These are phyloP conservation scores for Zapornia atra DNA, from an alignment of 2,113 vertebrate species.

Conservation along the genomic window DNA sequence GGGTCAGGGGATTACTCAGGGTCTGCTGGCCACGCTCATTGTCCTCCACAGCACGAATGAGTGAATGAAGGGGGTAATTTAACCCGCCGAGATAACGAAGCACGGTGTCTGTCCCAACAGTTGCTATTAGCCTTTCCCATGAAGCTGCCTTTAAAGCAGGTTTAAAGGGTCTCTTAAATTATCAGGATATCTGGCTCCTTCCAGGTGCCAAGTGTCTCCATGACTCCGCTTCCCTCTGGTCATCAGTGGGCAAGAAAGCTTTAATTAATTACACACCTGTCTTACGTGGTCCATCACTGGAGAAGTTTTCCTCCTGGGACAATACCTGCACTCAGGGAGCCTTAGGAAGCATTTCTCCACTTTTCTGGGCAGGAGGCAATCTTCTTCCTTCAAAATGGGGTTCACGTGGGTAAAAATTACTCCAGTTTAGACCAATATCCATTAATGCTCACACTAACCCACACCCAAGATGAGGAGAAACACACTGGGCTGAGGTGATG, in stretches of 20 bases:
- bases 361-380: not conserved
- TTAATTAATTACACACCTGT: not conserved
- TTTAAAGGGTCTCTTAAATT: constrained; percentile 20
- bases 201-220: not conserved
- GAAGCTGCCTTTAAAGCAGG: constrained; percentile 33
- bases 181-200: not conserved
- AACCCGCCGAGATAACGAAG: constrained; percentile 73
- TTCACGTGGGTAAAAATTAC: too few species aligned
- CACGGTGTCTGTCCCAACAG: constrained; percentile 30
- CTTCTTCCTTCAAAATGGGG: not conserved
- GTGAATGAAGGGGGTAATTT: constrained; percentile 71
- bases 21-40: constrained; percentile 77
- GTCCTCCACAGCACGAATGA: constrained; percentile 61
- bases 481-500: not conserved
- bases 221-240: not conserved
- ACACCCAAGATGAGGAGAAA: not conserved
- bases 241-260: not conserved
- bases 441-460: not conserved
- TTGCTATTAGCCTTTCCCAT: constrained; percentile 79
- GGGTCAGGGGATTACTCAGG: constrained; percentile 78
- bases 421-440: accelerated
- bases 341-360: not conserved
- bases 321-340: too few species aligned
- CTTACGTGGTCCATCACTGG: accelerated
- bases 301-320: not conserved